Evolutionary conservation across 2,888 invertebrate species (phyloP), one percentile per base, ranked within the genome.

Genomic region (Agrilus biguttatus): DNA sequence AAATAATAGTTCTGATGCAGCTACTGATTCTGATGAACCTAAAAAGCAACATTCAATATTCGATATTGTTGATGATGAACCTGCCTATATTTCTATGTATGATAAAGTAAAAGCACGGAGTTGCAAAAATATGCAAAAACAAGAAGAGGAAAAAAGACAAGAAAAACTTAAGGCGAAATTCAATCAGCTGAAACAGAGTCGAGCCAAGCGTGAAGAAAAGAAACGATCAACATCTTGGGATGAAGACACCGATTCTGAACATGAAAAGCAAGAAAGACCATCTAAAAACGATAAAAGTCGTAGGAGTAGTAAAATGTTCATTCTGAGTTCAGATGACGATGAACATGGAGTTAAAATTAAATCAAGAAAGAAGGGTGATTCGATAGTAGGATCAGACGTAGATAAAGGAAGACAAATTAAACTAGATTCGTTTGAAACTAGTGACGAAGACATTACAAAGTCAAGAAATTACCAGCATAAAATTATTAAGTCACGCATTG

Each of bases 51-150:
- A 88, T 70, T 90, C 89, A 43, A 89, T 90, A 57, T 90, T 91
- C 63, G 89, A 89, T 60, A 88, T 90, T 45, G 79, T 87, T 37
- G 84, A 86, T 59, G 89, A 89, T 57, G 89, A 83, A 46, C 90
- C 91, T 1, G 80, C 84, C 8, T 92, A 91, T 60, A 88, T 92
- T 46, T 93, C 93, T 8, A 96, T 96, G 95, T 96, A 96, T 63
- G 95, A 95, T 62, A 95, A 95, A 68, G 91, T 92, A 0, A 92
- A 92, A 65, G 91, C 91, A 3, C 77, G 91, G 35, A 90, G 91
- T 19, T 90, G 89, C 56, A 90, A 91, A 65, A 91, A 90, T 62
- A 87, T 89, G 83, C 87, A 89, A 61, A 89, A 89, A 60, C 81
- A 88, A 60, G 89, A 90, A 63, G 87, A 89, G 63, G 86, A 89